Evolutionary conservation across 23 tunicate species (phyloP), one percentile per base, ranked within the genome.

Genomic region (Ascidia mentula): DNA sequence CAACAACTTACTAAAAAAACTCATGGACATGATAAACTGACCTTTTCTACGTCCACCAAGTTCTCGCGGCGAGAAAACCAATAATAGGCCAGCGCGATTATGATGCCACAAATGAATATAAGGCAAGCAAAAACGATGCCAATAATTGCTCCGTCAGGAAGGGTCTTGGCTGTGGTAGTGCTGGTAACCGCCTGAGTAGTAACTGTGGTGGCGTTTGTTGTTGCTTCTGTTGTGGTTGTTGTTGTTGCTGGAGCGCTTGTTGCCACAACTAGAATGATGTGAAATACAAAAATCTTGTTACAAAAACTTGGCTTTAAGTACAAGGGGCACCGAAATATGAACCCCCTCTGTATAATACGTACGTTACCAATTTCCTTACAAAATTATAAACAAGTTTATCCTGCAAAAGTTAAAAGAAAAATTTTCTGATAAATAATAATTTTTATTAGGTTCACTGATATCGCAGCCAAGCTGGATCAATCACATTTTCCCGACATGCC

Each of bases 41-140:
- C 65, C 65, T 53, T 53, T 3, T 3, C 65, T 28, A 28, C 65
- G 65, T 28, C 65, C 65, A 53, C 65, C 7, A 53, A 9, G 24
- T 53, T 34, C 39, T 36, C 38, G 8, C 75, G 75, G 18, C 39
- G 39, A 3, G 39, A 7, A 22, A 74, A 74, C 82, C 90, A 77
- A 72, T 85, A 91, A 40, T 91, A 91, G 22, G 72, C 87, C 40
- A 77, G 37, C 6, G 97, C 97, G 53, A 91, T 72, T 40, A 86
- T 45, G 32, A 86, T 38, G 9, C 91, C 90, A 59, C 86, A 81
- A n/a, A 91, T 18, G 36, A 91, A 77, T 38, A 91, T 86, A 60
- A 91, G 81, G 38, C 87, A 81, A 17, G 97, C 89, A 30, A 84
- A 69, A 6, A 86, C 90, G 12, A 91, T 86, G 34, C 90, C 97